Percentiles rank a stretch among this genome's conserved stretches.
Evolutionary conservation across 2,113 vertebrate species (phyloP).

Genomic region (Stegostoma tigrinum): DNA sequence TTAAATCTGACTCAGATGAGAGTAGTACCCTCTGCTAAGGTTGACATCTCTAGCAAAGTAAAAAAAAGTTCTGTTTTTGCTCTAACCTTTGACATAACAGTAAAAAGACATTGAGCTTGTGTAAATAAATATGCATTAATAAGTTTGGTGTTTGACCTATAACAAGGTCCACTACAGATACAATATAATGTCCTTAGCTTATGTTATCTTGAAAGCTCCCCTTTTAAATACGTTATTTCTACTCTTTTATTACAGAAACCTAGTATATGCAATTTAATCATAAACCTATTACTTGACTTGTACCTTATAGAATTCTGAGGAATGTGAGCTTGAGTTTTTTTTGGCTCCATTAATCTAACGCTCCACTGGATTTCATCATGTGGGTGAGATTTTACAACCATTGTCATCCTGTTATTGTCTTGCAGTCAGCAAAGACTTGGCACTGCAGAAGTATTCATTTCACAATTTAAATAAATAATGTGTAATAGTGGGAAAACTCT

Average conservation of each 20-base stretch:
- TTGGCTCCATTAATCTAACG: conserved; percentile 3
- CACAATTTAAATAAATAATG: conserved; percentile 4
- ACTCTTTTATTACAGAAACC: background rate
- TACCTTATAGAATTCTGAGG: background rate
- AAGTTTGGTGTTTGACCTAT: background rate
- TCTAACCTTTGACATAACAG: background rate
- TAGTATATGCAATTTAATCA: background rate
- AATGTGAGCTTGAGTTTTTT: background rate
- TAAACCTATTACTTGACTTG: conserved; percentile 10
- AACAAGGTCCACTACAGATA: background rate
- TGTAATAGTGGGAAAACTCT: background rate
- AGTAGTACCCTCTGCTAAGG: background rate
- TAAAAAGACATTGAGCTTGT: background rate
- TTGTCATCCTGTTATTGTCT: conserved; percentile 4
- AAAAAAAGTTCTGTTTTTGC: background rate
- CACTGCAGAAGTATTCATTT: background rate
- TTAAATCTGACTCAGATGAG: background rate
- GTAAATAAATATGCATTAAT: background rate
- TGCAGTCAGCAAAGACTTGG: background rate
- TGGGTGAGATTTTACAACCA: conserved; percentile 17
- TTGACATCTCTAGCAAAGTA: background rate
- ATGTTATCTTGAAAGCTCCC: background rate
- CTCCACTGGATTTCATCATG: conserved; percentile 21
- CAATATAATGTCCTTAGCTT: background rate
- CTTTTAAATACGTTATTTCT: background rate